Base-by-base conservation (phyloP, 2,888 invertebrate genomes). In the Yponomeuta sedellus region DNA sequence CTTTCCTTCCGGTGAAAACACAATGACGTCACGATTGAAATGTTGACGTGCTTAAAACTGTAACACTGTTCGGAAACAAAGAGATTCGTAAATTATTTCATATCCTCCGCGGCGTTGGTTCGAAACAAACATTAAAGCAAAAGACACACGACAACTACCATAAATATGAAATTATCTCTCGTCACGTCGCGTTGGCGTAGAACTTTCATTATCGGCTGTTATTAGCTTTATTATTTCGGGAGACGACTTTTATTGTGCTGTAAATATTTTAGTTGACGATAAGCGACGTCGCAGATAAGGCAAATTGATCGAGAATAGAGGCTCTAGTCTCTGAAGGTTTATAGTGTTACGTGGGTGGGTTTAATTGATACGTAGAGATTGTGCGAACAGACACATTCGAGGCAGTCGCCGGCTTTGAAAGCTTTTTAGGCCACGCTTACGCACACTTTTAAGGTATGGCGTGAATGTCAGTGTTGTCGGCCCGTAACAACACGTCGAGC, bases 261-360 rank as follows among this genome's bases (percentile, higher is more conserved):
- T 90, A 87, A 89, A 91, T 89, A 89, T 87, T 90, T 87, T 85
- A 89, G 85, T 78, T 76, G 74, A 73, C 75, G 88, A 89, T 88
- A 90, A 86, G 80, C 81, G 76, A 77, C 76, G 75, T 76, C 75
- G 75, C 72, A 85, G 90, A 91, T 90, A 91, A 88, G 85, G 77
- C 83, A 85, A 89, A 88, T 88, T 89, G 89, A 89, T 88, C 85
- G 83, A 75, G 75, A 59, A 65, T 64, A 61, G 39, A 76, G 72
- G 72, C 75, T 74, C 74, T 73, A 75, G 74, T 80, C 83, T 80
- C 76, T 78, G 80, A 80, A 77, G 79, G 79, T 83, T 82, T 84
- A 85, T 79, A 52, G 81, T 75, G 78, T 75, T 73, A 79, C 79
- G 88, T 89, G 84, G 88, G 89, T 75, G 81, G 73, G 72, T 75